Percentiles rank a stretch among this genome's conserved stretches.
Conservation (phyloP, 37 sponge, comb jelly and placozoan genomes). For the Oopsacas minuta region DNA sequence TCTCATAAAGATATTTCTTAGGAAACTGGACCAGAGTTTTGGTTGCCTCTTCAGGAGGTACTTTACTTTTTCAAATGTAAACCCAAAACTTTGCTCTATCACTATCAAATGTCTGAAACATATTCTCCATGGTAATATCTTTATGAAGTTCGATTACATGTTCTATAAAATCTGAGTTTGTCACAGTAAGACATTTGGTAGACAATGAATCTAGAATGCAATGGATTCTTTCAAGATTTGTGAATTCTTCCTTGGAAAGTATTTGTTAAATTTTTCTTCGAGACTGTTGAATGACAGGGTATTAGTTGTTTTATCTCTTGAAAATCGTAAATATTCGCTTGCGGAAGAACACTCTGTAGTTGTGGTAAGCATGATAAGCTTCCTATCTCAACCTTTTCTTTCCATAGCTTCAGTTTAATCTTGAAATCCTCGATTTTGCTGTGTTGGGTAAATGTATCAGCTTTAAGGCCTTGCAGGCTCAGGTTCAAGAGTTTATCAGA, state of each 20-base stretch:
- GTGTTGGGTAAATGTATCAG: constrained; percentile 15
- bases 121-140: neutral
- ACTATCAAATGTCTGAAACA: neutral
- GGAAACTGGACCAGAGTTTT: neutral
- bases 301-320: neutral
- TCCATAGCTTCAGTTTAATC: constrained; percentile 3
- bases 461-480: constrained; percentile 15
- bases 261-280: constrained; percentile 6
- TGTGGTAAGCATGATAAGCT: constrained; percentile 1
- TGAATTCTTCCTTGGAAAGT: constrained; percentile 3
- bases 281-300: neutral
- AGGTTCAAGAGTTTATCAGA: constrained; percentile 9
- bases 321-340: constrained; percentile 4
- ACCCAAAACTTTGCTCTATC: constrained; percentile 1
- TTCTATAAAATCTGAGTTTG: neutral
- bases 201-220: constrained; percentile 12
- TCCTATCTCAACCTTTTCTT: constrained; percentile 15
- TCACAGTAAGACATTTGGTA: neutral
- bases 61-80: neutral
- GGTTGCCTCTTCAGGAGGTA: constrained; percentile 6
- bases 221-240: neutral
- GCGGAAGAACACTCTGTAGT: neutral
- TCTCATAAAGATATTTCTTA: neutral
- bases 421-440: neutral
- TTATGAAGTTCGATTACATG: neutral